Base-by-base conservation (phyloP, 2,113 vertebrate genomes). In the Lampris incognitus region DNA sequence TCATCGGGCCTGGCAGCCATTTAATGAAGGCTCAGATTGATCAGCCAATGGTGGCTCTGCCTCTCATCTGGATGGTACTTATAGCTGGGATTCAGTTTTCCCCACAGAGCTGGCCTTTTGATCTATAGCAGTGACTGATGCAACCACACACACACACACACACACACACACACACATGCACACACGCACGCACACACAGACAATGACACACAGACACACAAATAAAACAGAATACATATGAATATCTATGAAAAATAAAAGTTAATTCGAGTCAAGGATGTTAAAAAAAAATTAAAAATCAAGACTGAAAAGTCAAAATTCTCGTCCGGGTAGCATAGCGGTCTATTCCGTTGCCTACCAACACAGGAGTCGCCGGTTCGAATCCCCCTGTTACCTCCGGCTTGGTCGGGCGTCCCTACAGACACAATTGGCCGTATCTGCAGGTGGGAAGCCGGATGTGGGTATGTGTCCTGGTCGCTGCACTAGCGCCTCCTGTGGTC, bases 11-110 rank as follows among this genome's bases (percentile, higher is more conserved):
- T 89, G 85, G 90, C 91, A 92, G 88, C 81, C 89, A 89, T 90
- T 95, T 94, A 94, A 96, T 92, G 92, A 95, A 76, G 86, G 74
- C 78, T 74, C 54, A 82, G 84, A 94, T 96, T 94, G 95, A 95
- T 93, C 91, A 93, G 87, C 73, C 68, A 87, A 90, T 71, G 84
- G 87, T 82, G 85, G 70, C 76, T 87, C 85, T 90, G 82, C 86
- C 84, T 86, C 85, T 88, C 85, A 87, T 88, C 87, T 80, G 81
- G 81, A 88, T 85, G 86, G 79, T 90, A 90, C 91, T 93, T 89
- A 92, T 89, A 82, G 88, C 82, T 84, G 78, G 91, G 77, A 89
- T 91, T 89, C 74, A 84, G 84, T 83, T 87, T 88, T 87, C 89
- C 83, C 74, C 81, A 88, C 76, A 85, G 90, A 50, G 70, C 79